Evolutionary conservation across 2,888 invertebrate species (phyloP).

Genomic region (Linnaemya tessellans): DNA sequence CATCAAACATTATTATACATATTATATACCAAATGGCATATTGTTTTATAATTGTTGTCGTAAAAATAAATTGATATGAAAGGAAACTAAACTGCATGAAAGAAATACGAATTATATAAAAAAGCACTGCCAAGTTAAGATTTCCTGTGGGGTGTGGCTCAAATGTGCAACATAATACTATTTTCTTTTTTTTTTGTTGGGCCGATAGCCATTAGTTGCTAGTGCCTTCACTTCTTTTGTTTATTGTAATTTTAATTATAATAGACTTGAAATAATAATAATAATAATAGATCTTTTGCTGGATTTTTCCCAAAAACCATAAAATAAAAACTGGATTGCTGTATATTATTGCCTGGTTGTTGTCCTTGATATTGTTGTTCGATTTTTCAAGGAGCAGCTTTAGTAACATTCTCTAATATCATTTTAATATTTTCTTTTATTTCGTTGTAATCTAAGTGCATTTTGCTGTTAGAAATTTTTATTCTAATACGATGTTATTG

Average conservation of each 20-base stretch:
- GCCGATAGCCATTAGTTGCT: too few species aligned
- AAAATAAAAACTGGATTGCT: conserved; percentile 41
- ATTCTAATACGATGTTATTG: conserved; percentile 4
- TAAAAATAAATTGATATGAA: conserved; percentile 41
- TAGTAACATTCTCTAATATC: background rate
- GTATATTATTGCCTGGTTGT: conserved; percentile 24
- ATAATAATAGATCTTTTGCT: background rate
- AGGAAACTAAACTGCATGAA: background rate
- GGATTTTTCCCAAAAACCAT: conserved; percentile 2
- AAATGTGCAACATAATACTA: conserved; percentile 38
- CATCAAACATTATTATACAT: background rate
- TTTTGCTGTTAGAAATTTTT: conserved; percentile 62
- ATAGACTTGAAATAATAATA: too few species aligned
- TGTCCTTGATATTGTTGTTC: conserved; percentile 32
- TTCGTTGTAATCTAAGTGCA: conserved; percentile 64
- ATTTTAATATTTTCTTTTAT: conserved; percentile 31
- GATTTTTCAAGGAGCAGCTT: background rate
- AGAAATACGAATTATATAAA: background rate
- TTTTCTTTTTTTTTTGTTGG: background rate
- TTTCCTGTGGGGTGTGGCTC: conserved; percentile 6
- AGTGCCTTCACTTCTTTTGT: too few species aligned
- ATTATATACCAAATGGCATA: background rate
- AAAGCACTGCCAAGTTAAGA: background rate
- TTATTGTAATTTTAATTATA: too few species aligned
- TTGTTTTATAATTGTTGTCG: conserved; percentile 44